phyloP scores from a whole-genome alignment of 2,113 vertebrate genomes.

The Pygoscelis antarcticus region DNA sequence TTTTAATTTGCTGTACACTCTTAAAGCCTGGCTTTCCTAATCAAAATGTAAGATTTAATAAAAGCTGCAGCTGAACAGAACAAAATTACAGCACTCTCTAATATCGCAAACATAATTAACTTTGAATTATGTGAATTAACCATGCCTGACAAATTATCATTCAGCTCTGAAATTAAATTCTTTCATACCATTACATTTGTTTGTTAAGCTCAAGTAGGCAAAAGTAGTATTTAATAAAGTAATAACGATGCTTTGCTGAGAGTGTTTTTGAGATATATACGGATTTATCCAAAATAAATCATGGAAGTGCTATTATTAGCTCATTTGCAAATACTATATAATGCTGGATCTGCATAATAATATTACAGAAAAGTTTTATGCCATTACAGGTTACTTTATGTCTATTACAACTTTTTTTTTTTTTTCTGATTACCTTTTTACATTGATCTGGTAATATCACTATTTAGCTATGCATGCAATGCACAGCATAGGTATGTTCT shows the following conservation, averaged over 20 bases:
- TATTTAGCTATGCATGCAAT: neutral
- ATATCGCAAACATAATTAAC: conserved; percentile 84
- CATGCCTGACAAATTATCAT: conserved; percentile 84
- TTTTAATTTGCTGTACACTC: conserved; percentile 18
- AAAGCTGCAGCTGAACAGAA: conserved; percentile 76
- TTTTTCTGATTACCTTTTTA: conserved; percentile 6
- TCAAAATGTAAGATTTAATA: conserved; percentile 76
- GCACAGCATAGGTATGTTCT: neutral
- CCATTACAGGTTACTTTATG: neutral
- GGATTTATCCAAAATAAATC: conserved; percentile 71
- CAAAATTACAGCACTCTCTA: conserved; percentile 76
- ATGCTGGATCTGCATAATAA: conserved; percentile 14
- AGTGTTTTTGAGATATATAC: conserved; percentile 70
- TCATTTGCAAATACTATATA: conserved; percentile 55
- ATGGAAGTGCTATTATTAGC: conserved; percentile 65
- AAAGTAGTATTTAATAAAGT: conserved; percentile 81
- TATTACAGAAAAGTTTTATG: conserved; percentile 35
- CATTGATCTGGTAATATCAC: neutral
- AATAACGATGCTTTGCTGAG: conserved; percentile 73
- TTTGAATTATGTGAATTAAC: conserved; percentile 86
- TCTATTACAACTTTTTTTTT: neutral
- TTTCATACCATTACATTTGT: conserved; percentile 85
- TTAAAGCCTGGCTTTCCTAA: conserved; percentile 66
- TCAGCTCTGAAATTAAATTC: conserved; percentile 85
- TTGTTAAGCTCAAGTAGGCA: conserved; percentile 82